Percentiles rank a stretch among this genome's conserved stretches.
phyloP scores from a whole-genome alignment of 1,140 invertebrate species.

The Lepidurus packardi region DNA sequence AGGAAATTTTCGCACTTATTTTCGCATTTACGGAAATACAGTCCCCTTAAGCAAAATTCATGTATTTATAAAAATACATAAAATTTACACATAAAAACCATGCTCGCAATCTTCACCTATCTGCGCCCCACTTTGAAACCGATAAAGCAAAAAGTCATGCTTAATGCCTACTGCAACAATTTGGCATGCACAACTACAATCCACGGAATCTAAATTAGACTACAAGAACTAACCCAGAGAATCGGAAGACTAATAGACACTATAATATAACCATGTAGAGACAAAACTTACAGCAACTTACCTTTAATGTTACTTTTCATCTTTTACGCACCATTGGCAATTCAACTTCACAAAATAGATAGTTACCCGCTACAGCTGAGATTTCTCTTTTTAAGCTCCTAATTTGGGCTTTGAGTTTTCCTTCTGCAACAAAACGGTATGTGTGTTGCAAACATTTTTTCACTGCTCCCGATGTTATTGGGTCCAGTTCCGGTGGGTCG shows the following conservation, averaged over 20 bases:
- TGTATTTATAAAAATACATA: neutral
- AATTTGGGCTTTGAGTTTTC: neutral
- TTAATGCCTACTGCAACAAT: neutral
- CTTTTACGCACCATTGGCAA: neutral
- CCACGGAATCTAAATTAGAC: neutral
- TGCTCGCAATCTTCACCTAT: neutral
- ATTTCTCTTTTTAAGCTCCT: neutral
- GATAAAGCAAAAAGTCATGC: neutral
- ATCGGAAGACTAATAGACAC: neutral
- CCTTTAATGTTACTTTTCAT: neutral
- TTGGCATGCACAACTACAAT: neutral
- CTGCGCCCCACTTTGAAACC: neutral
- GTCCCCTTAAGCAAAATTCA: neutral
- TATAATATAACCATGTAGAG: neutral
- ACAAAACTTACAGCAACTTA: neutral
- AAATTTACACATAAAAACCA: neutral
- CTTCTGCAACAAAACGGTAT: neutral
- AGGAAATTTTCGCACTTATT: neutral
- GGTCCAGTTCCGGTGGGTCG: neutral
- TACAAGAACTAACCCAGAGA: slow-evolving; percentile 1
- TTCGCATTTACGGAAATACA: neutral
- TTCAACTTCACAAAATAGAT: neutral
- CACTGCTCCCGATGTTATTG: neutral
- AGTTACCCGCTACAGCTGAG: neutral
- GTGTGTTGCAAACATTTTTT: neutral